Base-by-base conservation (phyloP, 2,797 vertebrate genomes). In the Malacoctenus gilli region DNA sequence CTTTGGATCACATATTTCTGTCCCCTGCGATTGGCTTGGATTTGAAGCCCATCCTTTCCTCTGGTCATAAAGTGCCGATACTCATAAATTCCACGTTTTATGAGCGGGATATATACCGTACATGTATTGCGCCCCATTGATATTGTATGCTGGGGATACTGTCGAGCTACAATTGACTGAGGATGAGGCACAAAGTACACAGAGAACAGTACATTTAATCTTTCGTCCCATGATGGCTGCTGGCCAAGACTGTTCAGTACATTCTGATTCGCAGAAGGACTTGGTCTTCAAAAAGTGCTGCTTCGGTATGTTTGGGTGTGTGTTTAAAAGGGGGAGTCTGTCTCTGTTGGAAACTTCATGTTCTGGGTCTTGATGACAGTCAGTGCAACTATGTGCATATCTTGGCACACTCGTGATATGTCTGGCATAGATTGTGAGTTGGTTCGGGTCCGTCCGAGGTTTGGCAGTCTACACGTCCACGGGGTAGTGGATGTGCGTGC, bases 401-500 rank as follows among this genome's bases (percentile, higher is more conserved):
- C 68, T 82, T 87, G 80, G 84, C 84, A 82, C 77, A 59, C 53
- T 44, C 40, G 71, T 59, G 64, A 82, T 81, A 78, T 80, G 83
- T 85, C 67, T 85, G 63, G 73, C 69, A 73, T 84, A 77, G 75
- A 67, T 78, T 38, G 44, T 65, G 47, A 70, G 36, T 67, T 67
- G 37, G 37, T 56, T 48, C 19, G 39, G 59, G 21, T 50, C 43
- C 31, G 35, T 41, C n/a, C n/a, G 14, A 59, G 38, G 37, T 65
- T 64, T 60, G 68, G 52, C 59, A 49, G 28, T 53, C 87, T 90
- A 96, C 77, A 97, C 95, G 0, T 97, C 95, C 0, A 94, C 95
- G 11, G 95, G 96, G 40, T 92, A 87, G 66, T 93, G 92, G 47
- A 90, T 90, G 2, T 90, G 84, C 65, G 92, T 89, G 9, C 84